phyloP scores from a whole-genome alignment of 1,140 invertebrate genomes.

The Megalopta genalis region DNA sequence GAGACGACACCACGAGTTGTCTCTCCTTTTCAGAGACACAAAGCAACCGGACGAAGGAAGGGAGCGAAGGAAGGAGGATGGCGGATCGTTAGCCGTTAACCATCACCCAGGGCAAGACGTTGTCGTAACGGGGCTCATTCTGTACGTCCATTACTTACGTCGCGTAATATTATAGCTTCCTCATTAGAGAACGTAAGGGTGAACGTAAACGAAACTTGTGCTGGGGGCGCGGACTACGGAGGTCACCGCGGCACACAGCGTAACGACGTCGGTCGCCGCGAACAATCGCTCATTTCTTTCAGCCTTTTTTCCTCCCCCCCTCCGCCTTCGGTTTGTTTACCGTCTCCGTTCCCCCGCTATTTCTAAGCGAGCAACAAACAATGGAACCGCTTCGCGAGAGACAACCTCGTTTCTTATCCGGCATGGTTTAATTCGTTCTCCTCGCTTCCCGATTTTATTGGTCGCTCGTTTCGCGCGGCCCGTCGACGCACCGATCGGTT shows the following conservation, averaged over 20 bases:
- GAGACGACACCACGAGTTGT: neutral
- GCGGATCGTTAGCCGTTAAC: conserved; percentile 60
- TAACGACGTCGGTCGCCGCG: conserved; percentile 44
- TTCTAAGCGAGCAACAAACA: neutral
- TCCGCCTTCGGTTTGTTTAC: neutral
- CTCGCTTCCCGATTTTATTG: neutral
- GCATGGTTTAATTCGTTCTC: conserved; percentile 15
- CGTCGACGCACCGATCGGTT: too few species aligned
- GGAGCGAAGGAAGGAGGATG: conserved; percentile 15
- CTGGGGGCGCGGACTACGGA: conserved; percentile 35
- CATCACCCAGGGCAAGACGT: conserved; percentile 49
- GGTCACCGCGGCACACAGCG: conserved; percentile 44
- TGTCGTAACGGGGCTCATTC: conserved; percentile 50
- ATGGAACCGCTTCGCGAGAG: neutral
- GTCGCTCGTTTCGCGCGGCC: conserved; percentile 1
- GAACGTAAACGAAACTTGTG: conserved; percentile 60
- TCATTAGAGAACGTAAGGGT: conserved; percentile 63
- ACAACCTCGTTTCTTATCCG: conserved; percentile 16
- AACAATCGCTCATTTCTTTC: conserved; percentile 35
- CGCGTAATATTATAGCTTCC: conserved; percentile 69
- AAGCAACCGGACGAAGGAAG: neutral
- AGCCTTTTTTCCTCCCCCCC: neutral
- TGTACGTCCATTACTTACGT: conserved; percentile 60
- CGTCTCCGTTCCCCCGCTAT: neutral
- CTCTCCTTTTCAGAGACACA: neutral